Evolutionary conservation across 2,888 invertebrate species (phyloP), one percentile per base, ranked within the genome.

Genomic region (Plutella xylostella): DNA sequence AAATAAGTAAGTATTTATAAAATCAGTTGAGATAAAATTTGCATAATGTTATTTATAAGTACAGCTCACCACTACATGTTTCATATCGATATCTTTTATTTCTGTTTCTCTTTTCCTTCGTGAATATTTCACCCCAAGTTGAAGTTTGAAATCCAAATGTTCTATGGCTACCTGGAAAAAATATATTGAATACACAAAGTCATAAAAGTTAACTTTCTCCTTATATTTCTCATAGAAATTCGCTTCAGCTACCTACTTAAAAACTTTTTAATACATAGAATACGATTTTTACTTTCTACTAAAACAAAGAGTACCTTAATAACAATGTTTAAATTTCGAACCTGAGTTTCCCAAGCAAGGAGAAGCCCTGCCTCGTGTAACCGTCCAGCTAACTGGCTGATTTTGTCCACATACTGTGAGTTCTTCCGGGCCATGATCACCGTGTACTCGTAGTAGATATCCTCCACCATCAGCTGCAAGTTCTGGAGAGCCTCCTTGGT

Each of bases 361-460:
- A 88, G 70, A 18, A 91, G 70, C 7, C 90, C 91, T 7, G 88
- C 85, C 48, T 89, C 86, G 48, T 88, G 87, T 48, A 89, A 72
- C 46, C 83, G 72, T 11, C 88, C 84, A 15, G 90, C 67, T 5
- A 90, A 68, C 9, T 72, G 62, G 57, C 86, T 88, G 9, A 89
- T 68, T 48, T 79, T 73, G 12, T 77, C 75, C 7, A 88, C 76
- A 38, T 87, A 78, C 0, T 88, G 82, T 40, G 90, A 90, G 53
- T 85, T 87, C 55, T 90, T 89, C 3, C 88, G 77, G 48, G 86
- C 64, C 85, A 88, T 88, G 1, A 87, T 72, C 4, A 90, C 87
- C 51, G 88, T 87, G 46, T 88, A 86, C 55, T 89, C 89, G 65
- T 85, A 90, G 55, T 90, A 91, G 46, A 91, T 85, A 59, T 91